Conservation (phyloP, 2,888 invertebrate species). For the Scaptomyza flava region DNA sequence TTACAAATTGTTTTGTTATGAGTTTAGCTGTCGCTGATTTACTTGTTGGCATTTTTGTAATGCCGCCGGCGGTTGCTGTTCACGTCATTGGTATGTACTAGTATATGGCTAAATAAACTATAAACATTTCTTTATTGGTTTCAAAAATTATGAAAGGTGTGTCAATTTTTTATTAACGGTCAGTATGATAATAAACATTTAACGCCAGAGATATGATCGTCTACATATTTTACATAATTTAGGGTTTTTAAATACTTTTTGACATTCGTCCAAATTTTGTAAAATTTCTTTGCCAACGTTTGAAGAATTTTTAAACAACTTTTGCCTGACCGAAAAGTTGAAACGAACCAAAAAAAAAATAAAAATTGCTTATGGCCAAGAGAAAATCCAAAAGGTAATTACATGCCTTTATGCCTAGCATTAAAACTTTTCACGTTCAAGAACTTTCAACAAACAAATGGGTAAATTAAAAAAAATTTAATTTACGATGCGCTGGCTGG, state of each 20-base stretch:
- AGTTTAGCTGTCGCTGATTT: constrained; percentile 97
- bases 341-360: background rate
- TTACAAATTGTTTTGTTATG: constrained; percentile 98
- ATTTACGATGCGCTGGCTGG: constrained; percentile 12
- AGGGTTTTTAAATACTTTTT: constrained; percentile 9
- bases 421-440: constrained; percentile 31
- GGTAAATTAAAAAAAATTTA: constrained; percentile 16
- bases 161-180: too few species aligned
- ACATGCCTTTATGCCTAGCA: constrained; percentile 41
- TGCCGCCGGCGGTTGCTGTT: constrained; percentile 93
- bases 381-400: constrained; percentile 31
- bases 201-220: background rate
- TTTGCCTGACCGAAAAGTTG: constrained; percentile 12
- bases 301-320: constrained; percentile 28
- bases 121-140: background rate
- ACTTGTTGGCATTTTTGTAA: constrained; percentile 95
- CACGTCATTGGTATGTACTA: constrained; percentile 86
- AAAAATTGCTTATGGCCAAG: constrained; percentile 28
- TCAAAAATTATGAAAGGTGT: constrained; percentile 1
- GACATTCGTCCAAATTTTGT: background rate
- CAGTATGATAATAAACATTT: background rate
- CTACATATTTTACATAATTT: background rate
- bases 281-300: background rate
- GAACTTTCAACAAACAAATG: constrained; percentile 36
- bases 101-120: background rate